Evolutionary conservation across 2,113 vertebrate genomes (phyloP).

Genomic region (Phaetusa simplex): DNA sequence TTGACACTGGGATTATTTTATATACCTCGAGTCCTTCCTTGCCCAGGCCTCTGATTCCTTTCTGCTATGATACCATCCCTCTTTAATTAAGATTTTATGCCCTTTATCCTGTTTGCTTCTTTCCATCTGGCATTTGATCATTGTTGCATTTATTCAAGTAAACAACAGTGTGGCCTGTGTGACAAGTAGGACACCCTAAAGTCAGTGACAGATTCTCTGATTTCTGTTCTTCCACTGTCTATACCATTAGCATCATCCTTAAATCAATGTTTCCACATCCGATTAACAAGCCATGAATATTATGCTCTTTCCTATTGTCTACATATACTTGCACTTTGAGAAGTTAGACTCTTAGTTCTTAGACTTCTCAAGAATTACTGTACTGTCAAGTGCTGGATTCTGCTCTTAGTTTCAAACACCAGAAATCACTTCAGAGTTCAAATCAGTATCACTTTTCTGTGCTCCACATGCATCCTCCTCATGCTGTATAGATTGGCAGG

Average conservation of each 20-base stretch:
- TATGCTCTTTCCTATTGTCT: not conserved
- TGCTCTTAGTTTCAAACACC: not conserved
- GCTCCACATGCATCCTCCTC: not conserved
- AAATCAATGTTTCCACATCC: not conserved
- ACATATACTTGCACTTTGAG: not conserved
- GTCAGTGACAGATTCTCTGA: not conserved
- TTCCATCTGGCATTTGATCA: not conserved
- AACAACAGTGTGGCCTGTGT: not conserved
- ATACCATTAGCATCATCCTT: not conserved
- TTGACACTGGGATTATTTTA: not conserved
- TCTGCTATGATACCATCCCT: not conserved
- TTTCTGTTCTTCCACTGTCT: not conserved
- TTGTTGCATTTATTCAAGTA: not conserved
- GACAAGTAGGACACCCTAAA: not conserved
- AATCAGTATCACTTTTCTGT: not conserved
- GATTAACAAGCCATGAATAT: not conserved
- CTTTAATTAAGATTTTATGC: not conserved
- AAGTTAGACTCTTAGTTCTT: not conserved
- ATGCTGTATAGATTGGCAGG: not conserved
- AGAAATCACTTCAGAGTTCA: not conserved
- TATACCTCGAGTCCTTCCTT: not conserved
- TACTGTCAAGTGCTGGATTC: not conserved
- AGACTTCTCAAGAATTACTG: not conserved
- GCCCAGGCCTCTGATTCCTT: not conserved
- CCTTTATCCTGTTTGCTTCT: not conserved